Evolutionary conservation across 1,140 invertebrate genomes (phyloP), one percentile per base, ranked within the genome.

Genomic region (Drosophila tsacasi): DNA sequence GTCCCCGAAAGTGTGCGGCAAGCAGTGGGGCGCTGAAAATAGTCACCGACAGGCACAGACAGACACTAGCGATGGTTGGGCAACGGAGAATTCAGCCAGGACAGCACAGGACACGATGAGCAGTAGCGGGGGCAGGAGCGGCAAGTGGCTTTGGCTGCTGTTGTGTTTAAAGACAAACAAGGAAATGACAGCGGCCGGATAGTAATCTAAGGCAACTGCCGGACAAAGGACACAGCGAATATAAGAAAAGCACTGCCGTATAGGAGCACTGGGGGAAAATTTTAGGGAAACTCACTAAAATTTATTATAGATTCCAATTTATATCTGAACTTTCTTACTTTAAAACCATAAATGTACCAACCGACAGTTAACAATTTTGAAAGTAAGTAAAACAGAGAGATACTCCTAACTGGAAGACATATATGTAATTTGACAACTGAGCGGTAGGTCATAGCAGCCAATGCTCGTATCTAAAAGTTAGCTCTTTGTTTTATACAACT

Each of bases 141-240:
- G 49, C 50, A 65, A 57, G 61, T 79, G 61, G 52, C 47, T 76
- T 7, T 44, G 61, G 47, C 50, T 73, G 44, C 39, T 76, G 46
- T 77, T 77, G 64, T 68, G 75, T 68, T 77, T 69, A 59, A 78
- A 69, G 75, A 60, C 76, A 79, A 79, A 79, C 76, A 80, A 79
- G 65, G 69, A 84, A 78, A 76, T 84, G 78, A 79, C 69, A 71
- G 75, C 59, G 76, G 76, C 76, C 46, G 57, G 76, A 79, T 79
- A 79, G 76, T 27, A 71, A 79, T 79, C 75, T 78, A 52, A 63
- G 40, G 58, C 60, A 64, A 49, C 67, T 57, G 46, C 55, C 40
- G 55, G 62, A 71, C 66, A 80, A 73, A 40, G 69, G 52, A 69
- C 55, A 63, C 35, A 61, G 59, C 57, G 57, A 65, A 68, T 65